Evolutionary conservation across 2,888 invertebrate species (phyloP).

Genomic region (Eupithecia pulchellata): DNA sequence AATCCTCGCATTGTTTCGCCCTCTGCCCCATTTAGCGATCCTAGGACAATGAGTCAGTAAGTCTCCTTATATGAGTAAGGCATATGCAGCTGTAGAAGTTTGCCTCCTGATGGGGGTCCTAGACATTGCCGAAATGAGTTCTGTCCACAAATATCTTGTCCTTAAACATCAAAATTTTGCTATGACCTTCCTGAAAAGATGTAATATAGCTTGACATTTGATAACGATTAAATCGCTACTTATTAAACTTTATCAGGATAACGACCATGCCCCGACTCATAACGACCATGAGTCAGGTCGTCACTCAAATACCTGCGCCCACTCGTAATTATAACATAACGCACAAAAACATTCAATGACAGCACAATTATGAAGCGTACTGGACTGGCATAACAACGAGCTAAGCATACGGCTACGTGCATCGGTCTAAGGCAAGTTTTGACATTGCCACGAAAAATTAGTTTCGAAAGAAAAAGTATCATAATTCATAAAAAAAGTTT

Average conservation of each 20-base stretch:
- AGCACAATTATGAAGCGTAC: slow-evolving; percentile 67
- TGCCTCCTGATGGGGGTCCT: too few relatives aligned
- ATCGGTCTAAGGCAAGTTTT: background rate
- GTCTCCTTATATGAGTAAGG: too few relatives aligned
- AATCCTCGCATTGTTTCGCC: too few relatives aligned
- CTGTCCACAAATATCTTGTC: too few relatives aligned
- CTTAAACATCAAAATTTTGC: too few relatives aligned
- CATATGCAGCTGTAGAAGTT: too few relatives aligned
- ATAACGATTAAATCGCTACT: background rate
- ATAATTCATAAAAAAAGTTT: too few relatives aligned
- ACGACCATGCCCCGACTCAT: slow-evolving; percentile 27
- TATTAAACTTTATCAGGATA: slow-evolving; percentile 13
- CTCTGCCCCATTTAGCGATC: too few relatives aligned
- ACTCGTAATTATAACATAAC: slow-evolving; percentile 60
- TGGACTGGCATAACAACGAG: slow-evolving; percentile 53
- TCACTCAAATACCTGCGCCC: slow-evolving; percentile 53
- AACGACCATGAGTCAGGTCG: slow-evolving; percentile 38
- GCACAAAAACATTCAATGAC: slow-evolving; percentile 70
- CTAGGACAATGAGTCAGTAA: too few relatives aligned
- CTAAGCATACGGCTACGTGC: background rate
- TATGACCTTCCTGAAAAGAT: too few relatives aligned
- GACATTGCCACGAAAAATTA: background rate
- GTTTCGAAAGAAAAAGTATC: background rate
- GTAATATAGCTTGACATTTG: background rate
- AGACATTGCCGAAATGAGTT: too few relatives aligned